Conservation (phyloP, 2,113 vertebrate genomes). For the Myanophis thanlyinensis region DNA sequence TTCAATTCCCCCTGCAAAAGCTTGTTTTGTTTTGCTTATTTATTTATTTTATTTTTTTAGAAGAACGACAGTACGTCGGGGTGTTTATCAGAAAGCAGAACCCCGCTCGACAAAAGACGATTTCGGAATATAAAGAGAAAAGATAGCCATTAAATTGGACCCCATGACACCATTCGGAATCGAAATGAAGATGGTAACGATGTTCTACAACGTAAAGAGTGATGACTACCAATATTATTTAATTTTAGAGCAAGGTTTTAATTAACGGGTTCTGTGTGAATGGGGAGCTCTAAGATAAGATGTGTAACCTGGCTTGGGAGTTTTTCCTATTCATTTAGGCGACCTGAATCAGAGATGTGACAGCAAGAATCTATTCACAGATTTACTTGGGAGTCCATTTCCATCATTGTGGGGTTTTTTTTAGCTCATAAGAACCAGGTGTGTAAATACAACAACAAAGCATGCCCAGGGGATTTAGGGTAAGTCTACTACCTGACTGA, state of each 20-base stretch:
- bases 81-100: constrained; percentile 22
- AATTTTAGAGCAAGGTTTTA: neutral
- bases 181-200: constrained; percentile 23
- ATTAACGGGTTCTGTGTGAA: neutral
- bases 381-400: neutral
- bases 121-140: constrained; percentile 46
- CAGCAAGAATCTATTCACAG: neutral
- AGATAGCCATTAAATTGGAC: constrained; percentile 35
- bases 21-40: constrained; percentile 3
- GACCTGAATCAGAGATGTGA: neutral
- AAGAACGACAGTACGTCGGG: constrained; percentile 41
- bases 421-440: neutral
- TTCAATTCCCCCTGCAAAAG: constrained; percentile 3
- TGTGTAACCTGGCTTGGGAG: neutral
- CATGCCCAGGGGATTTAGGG: neutral
- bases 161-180: constrained; percentile 50
- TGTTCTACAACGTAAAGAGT: neutral
- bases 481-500: neutral
- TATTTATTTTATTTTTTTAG: constrained; percentile 19
- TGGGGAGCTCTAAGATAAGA: neutral
- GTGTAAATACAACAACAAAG: neutral
- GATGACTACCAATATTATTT: neutral
- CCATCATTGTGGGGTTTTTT: neutral
- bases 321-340: neutral
- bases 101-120: constrained; percentile 4